Base-by-base conservation (phyloP, 2,888 invertebrate species). In the Pegoplata infirma region DNA sequence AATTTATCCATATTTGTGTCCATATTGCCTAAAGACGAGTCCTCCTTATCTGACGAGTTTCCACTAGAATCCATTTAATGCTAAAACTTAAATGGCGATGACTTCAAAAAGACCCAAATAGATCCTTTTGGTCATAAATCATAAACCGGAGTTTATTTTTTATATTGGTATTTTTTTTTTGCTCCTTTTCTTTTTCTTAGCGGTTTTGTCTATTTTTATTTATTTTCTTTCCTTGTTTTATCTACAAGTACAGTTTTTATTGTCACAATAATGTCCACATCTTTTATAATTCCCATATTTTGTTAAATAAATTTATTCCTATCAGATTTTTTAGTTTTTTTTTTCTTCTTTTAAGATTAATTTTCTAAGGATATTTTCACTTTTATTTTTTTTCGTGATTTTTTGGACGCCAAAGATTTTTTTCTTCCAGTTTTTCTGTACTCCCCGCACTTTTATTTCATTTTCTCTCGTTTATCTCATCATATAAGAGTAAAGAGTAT, bases 391-490 rank as follows among this genome's bases (percentile, higher is more conserved):
- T n/a, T n/a, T n/a, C n/a, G n/a, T 63, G 64, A 71, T 72, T 75
- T 79, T 55, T 79, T 75, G 79, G 75, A 75, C 75, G 75, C 75
- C 49, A 79, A 73, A 67, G 67, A 71, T 75, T 72, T 69, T n/a
- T n/a, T 73, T 74, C 69, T 79, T 79, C 71, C 66, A 75, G 79
- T 63, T 79, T 79, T 79, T 79, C 79, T 79, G 75, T 79, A 79
- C 79, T 79, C 79, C n/a, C 75, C 79, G 79, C 77, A 77, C 77
- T 67, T 49, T 75, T 58, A 66, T 46, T 75, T 59, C 63, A 53
- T 75, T 63, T 55, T 58, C 25, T 21, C 55, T 17, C 8, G 16
- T 17, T 21, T 28, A 46, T n/a, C n/a, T 8, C 3, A 14, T 25
- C 16, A 8, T 56, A 47, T 55, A 58, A 63, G 79, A 56, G 75